Base-by-base conservation (phyloP, 2,113 vertebrate species). In the Corythaixoides concolor region DNA sequence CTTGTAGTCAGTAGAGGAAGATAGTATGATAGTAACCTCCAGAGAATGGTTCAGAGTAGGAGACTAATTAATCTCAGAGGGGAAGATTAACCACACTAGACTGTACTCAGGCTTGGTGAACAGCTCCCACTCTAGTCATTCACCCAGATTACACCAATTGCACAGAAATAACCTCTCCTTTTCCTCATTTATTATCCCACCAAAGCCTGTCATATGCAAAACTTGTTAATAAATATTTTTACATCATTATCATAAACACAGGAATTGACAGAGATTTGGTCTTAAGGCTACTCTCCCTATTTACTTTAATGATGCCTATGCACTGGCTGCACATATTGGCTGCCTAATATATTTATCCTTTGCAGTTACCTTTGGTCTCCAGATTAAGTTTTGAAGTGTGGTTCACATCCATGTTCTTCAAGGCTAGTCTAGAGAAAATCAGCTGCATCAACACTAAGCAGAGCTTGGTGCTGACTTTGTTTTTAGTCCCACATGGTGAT, bases 1-100 rank as follows among this genome's bases (percentile, higher is more conserved):
- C 66, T 64, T 68, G 30, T 24, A 96, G 69, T 87, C 24, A 37
- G 89, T 82, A 85, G 35, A 72, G 24, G 37, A 91, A 92, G 47
- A 68, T 12, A 28, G 69, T 39, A 68, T 16, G 39, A 68, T 68
- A 60, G 60, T 39, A 87, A 37, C 17, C 91, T 92, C 94, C 50
- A 64, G 84, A 82, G 95, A 91, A 95, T 0, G 2, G 69, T 67
- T 95, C 77, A 64, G 77, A 93, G 81, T 58, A 91, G 62, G 27
- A 96, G 73, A 75, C 30, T 96, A 95, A 97, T 95, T 95, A 95
- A 85, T 93, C 91, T 94, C 87, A 68, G 52, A 50, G 76, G 66
- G 11, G 19, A 8, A 89, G 33, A 89, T 55, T 79, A 85, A 33
- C 64, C 69, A 63, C 30, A 16, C 23, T 24, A 72, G 28, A 24